phyloP scores from a whole-genome alignment of 2,888 invertebrate genomes.

The Hydroisotoma schaefferi region DNA sequence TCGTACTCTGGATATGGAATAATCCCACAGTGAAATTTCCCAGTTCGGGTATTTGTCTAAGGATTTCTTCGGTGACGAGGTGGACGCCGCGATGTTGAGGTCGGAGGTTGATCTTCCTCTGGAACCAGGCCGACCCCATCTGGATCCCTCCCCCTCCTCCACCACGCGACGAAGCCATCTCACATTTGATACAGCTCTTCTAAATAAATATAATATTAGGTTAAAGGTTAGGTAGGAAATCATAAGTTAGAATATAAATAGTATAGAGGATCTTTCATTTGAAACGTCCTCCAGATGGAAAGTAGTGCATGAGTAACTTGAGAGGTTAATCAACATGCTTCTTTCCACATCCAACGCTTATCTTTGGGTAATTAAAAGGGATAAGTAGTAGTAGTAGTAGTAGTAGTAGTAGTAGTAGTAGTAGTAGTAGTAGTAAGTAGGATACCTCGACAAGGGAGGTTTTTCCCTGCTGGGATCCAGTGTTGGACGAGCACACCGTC shows the following conservation, averaged over 20 bases:
- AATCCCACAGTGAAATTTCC: slow-evolving; percentile 91
- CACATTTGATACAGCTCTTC: slow-evolving; percentile 50
- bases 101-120: slow-evolving; percentile 91
- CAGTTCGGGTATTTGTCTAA: slow-evolving; percentile 89
- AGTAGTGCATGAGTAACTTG: too few species aligned
- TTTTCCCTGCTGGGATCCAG: slow-evolving; percentile 41
- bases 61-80: slow-evolving; percentile 93
- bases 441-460: slow-evolving; percentile 39
- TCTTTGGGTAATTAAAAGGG: too few species aligned
- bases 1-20: slow-evolving; percentile 88
- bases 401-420: not conserved
- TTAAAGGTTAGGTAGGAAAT: not conserved
- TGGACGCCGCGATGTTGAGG: slow-evolving; percentile 96
- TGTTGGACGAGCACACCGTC: slow-evolving; percentile 42
- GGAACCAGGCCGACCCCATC: slow-evolving; percentile 97
- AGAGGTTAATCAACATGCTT: too few species aligned
- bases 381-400: too few species aligned
- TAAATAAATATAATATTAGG: slow-evolving; percentile 1
- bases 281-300: too few species aligned
- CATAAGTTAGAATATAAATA: not conserved
- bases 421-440: not conserved
- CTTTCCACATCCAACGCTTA: too few species aligned
- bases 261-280: too few species aligned
- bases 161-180: slow-evolving; percentile 78
- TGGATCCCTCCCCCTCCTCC: too few species aligned